Percentiles rank a stretch among this genome's conserved stretches.
Conservation (phyloP, 1,140 invertebrate species). For the Aleiodes sp. region DNA sequence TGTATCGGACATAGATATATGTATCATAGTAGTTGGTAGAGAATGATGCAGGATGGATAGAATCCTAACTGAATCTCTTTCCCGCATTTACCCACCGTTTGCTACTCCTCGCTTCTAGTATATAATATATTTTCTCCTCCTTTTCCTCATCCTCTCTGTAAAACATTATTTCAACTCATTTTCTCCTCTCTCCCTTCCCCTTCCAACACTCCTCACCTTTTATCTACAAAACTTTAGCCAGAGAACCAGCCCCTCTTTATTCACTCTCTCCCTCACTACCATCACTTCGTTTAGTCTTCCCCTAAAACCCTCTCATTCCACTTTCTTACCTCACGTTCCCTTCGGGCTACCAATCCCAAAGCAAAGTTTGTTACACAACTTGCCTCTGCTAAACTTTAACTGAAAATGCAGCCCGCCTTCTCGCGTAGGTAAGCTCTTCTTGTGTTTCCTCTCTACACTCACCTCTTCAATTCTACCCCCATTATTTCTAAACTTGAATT, state of each 20-base stretch:
- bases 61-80: slow-evolving; percentile 63
- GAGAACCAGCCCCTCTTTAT: slow-evolving; percentile 1
- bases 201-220: slow-evolving; percentile 14
- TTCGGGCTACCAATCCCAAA: slow-evolving; percentile 63
- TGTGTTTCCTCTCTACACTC: slow-evolving; percentile 30
- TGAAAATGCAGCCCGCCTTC: slow-evolving; percentile 61
- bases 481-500: slow-evolving; percentile 15
- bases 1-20: not conserved
- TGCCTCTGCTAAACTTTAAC: slow-evolving; percentile 54
- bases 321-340: slow-evolving; percentile 43
- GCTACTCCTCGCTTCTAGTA: slow-evolving; percentile 32
- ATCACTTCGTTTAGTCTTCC: not conserved
- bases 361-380: slow-evolving; percentile 66
- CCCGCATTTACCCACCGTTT: slow-evolving; percentile 39
- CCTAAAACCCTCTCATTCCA: slow-evolving; percentile 29
- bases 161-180: slow-evolving; percentile 5
- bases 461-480: slow-evolving; percentile 16
- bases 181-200: slow-evolving; percentile 11
- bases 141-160: slow-evolving; percentile 8
- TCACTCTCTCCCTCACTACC: slow-evolving; percentile 10
- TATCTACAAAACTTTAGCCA: not conserved
- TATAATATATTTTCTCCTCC: slow-evolving; percentile 17
- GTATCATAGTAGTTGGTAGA: not conserved
- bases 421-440: slow-evolving; percentile 57
- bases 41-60: slow-evolving; percentile 49